Conservation (phyloP, 2,797 vertebrate species). For the Caiman crocodilus region DNA sequence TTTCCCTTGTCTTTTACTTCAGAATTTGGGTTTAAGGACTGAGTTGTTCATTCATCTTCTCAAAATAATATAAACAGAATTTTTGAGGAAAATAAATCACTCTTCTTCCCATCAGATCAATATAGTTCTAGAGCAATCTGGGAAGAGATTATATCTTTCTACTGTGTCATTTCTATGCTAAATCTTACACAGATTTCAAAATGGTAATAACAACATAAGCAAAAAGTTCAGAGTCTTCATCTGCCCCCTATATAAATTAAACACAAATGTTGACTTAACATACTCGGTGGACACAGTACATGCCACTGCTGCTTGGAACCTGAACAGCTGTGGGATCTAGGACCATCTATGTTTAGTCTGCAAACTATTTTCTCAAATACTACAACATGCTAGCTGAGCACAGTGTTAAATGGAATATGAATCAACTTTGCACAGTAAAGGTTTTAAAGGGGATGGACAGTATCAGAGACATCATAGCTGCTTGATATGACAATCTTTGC, state of each 20-base stretch:
- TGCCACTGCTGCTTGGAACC: neutral
- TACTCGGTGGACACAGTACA: neutral
- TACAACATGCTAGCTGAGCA: constrained; percentile 1
- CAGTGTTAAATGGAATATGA: constrained; percentile 1
- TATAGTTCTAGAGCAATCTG: neutral
- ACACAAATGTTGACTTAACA: neutral
- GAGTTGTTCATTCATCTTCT: neutral
- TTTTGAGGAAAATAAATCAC: neutral
- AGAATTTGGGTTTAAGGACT: neutral
- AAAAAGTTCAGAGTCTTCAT: neutral
- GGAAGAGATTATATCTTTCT: neutral
- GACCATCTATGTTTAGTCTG: neutral
- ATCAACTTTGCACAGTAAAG: neutral
- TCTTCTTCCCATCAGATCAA: neutral
- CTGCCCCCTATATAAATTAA: neutral
- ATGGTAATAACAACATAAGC: neutral
- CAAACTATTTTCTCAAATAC: neutral
- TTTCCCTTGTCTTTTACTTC: neutral
- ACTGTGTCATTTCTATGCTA: neutral
- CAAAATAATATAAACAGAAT: neutral
- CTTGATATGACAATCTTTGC: neutral
- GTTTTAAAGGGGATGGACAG: neutral
- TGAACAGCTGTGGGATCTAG: neutral
- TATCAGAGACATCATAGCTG: neutral
- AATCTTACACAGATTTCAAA: neutral